Conservation (phyloP, 2,888 invertebrate genomes). For the Nemotelus pantherinus region DNA sequence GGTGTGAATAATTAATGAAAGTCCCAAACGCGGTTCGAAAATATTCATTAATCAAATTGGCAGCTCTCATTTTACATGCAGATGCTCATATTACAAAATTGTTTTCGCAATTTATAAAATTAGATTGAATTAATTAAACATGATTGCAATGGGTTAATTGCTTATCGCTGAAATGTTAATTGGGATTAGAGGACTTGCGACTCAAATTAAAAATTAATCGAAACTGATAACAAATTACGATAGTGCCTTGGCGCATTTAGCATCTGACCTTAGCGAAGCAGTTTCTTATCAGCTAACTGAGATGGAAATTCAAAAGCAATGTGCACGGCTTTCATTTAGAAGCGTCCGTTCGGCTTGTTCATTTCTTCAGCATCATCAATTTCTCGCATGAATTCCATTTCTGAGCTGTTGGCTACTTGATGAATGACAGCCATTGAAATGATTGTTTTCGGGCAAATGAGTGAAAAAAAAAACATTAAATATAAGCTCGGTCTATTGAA, state of each 20-base stretch:
- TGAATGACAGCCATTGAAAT: conserved; percentile 22
- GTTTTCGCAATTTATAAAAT: conserved; percentile 38
- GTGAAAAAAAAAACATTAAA: not conserved
- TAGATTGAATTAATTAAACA: conserved; percentile 47
- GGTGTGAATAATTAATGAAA: too few relatives aligned
- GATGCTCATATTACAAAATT: not conserved
- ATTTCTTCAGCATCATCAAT: conserved; percentile 31
- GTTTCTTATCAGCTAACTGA: not conserved
- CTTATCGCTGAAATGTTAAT: conserved; percentile 45
- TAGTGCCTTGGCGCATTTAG: not conserved
- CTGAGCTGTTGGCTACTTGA: conserved; percentile 10
- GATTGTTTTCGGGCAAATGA: conserved; percentile 1
- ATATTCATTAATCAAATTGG: not conserved
- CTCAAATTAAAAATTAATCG: conserved; percentile 47
- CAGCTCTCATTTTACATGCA: not conserved
- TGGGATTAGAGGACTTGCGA: conserved; percentile 47
- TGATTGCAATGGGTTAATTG: conserved; percentile 48
- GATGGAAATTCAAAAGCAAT: not conserved
- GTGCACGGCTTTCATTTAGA: conserved; percentile 2
- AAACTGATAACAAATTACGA: conserved; percentile 18
- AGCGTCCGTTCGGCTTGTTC: conserved; percentile 24
- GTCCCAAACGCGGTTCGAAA: too few relatives aligned
- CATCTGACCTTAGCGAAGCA: not conserved
- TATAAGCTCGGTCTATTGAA: not conserved
- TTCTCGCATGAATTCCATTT: conserved; percentile 39